Evolutionary conservation across 1,140 invertebrate species (phyloP), one percentile per base, ranked within the genome.

Genomic region (Cheumatopsyche charites): DNA sequence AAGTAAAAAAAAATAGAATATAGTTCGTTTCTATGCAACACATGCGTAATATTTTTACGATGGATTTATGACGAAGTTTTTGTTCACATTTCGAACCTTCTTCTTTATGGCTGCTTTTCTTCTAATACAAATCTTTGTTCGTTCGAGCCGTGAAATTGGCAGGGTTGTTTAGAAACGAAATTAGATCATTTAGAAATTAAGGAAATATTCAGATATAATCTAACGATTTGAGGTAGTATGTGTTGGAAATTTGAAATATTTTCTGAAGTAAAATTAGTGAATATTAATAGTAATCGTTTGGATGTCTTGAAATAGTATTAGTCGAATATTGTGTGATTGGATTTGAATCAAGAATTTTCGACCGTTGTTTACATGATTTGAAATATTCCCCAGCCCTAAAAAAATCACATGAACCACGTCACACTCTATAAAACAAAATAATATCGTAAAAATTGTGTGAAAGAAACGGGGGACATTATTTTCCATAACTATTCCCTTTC

Each of bases 81-180:
- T 43, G 17, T 58, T 23, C 11, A 52, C 1, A 45, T 25, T 15
- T 29, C 21, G 66, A 21, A 61, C 55, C n/a, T 70, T 41, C 49
- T 29, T 25, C 73, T 75, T 75, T 75, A 72, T 55, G 62, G 70
- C 62, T 70, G 61, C 55, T 71, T 63, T 72, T 68, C n/a, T 69
- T 70, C 62, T 52, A 75, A 69, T 71, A 70, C 70, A 71, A 75
- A 65, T 75, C 70, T 75, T 75, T 72, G 67, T 69, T n/a, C n/a
- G n/a, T n/a, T 75, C 58, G 67, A 72, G 58, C 70, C 67, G 70
- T 72, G 70, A 72, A 72, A 72, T 72, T 72, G 67, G n/a, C n/a
- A n/a, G n/a, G n/a, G n/a, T n/a, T n/a, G n/a, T n/a, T n/a, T n/a
- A n/a, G n/a, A n/a, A n/a, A n/a, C n/a, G n/a, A n/a, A n/a, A n/a